Evolutionary conservation across 2,797 vertebrate genomes (phyloP).

Genomic region (Tolypeutes matacus): DNA sequence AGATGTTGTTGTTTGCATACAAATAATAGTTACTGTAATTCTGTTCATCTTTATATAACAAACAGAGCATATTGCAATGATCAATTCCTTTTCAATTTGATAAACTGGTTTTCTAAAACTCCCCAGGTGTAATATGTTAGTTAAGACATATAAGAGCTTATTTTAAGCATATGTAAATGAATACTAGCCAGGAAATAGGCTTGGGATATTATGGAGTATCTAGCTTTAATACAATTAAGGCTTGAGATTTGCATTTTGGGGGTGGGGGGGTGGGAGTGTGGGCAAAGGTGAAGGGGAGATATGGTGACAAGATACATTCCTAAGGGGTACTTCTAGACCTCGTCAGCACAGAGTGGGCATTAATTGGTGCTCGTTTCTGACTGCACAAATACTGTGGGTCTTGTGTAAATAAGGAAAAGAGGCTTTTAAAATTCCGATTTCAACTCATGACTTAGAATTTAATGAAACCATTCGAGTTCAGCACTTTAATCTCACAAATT

Average conservation of each 20-base stretch:
- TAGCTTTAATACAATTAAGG: slow-evolving; percentile 1
- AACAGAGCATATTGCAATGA: slow-evolving; percentile 27
- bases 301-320: background rate
- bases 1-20: slow-evolving; percentile 80
- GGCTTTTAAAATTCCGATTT: slow-evolving; percentile 82
- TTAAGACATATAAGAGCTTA: slow-evolving; percentile 4
- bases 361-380: slow-evolving; percentile 69
- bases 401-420: slow-evolving; percentile 77
- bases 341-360: slow-evolving; percentile 12
- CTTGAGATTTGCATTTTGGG: background rate
- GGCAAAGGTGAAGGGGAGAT: background rate
- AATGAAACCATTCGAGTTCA: slow-evolving; percentile 89
- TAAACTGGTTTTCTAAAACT: slow-evolving; percentile 56
- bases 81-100: slow-evolving; percentile 56
- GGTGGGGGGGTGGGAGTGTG: fast-evolving
- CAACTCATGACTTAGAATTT: slow-evolving; percentile 87
- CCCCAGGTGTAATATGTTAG: slow-evolving; percentile 12
- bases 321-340: slow-evolving; percentile 27
- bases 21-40: slow-evolving; percentile 80
- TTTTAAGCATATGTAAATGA: slow-evolving; percentile 16
- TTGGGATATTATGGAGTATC: background rate
- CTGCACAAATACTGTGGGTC: slow-evolving; percentile 38
- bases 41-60: slow-evolving; percentile 73
- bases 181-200: slow-evolving; percentile 11
- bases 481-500: slow-evolving; percentile 90